phyloP scores from a whole-genome alignment of 2,888 invertebrate species.

The Erebia ligea region DNA sequence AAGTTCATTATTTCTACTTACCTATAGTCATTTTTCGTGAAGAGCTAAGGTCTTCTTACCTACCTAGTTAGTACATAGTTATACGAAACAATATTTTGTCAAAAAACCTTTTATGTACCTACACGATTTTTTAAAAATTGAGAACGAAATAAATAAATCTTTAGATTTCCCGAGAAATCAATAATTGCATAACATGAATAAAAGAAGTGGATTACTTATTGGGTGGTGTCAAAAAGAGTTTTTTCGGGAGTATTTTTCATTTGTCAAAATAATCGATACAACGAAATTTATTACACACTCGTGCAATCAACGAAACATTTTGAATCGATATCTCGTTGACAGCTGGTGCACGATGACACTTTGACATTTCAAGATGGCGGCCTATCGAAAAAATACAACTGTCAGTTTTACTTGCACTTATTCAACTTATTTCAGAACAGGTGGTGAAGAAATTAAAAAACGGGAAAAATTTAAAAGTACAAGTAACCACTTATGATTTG shows the following conservation, averaged over 20 bases:
- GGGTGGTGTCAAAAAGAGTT: background rate
- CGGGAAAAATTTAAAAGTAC: slow-evolving; percentile 25
- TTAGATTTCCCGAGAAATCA: background rate
- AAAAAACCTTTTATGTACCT: no score
- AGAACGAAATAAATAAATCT: no score
- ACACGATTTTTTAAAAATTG: no score
- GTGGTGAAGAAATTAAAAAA: slow-evolving; percentile 34
- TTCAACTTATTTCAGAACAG: slow-evolving; percentile 34
- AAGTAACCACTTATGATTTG: slow-evolving; percentile 30
- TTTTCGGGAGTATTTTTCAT: slow-evolving; percentile 1
- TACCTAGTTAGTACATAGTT: no score
- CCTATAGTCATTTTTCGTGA: no score
- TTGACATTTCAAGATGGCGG: slow-evolving; percentile 42
- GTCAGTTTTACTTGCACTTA: slow-evolving; percentile 19
- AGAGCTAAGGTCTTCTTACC: no score
- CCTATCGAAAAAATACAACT: slow-evolving; percentile 42
- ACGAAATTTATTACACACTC: background rate
- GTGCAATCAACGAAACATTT: slow-evolving; percentile 7
- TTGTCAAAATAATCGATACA: slow-evolving; percentile 16
- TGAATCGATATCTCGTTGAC: slow-evolving; percentile 33
- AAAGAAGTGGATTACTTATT: background rate
- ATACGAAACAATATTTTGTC: no score
- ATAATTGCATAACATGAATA: background rate
- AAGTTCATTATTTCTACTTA: no score
- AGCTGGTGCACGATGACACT: slow-evolving; percentile 41